Percentiles rank a stretch among this genome's conserved stretches.
These are phyloP conservation scores for Drosophila virilis DNA, from an alignment of 1,140 invertebrate genomes.

Conservation along the genomic window DNA sequence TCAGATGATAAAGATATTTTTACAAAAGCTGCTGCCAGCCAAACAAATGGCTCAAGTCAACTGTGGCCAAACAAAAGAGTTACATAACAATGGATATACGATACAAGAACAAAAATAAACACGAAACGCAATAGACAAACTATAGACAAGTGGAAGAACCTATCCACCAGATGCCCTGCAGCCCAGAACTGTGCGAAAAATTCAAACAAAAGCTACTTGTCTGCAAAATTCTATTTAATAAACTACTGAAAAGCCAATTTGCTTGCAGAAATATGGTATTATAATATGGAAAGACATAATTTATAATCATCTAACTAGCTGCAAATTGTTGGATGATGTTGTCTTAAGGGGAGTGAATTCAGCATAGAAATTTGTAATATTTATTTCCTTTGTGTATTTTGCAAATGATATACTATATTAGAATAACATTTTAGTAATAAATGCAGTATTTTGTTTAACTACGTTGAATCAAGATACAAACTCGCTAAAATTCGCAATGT, in stretches of 20 bases:
- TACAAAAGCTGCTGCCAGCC: slow-evolving; percentile 24
- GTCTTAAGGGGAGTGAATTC: background rate
- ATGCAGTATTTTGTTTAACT: too few relatives aligned
- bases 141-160: slow-evolving; percentile 19
- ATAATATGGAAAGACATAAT: background rate
- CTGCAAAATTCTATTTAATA: slow-evolving; percentile 17
- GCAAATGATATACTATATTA: too few relatives aligned
- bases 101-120: background rate
- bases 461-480: too few relatives aligned
- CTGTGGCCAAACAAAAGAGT: slow-evolving; percentile 69
- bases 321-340: too few relatives aligned
- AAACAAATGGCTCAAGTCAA: slow-evolving; percentile 70
- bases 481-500: too few relatives aligned
- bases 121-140: slow-evolving; percentile 11
- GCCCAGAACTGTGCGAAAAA: slow-evolving; percentile 9
- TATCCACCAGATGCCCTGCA: slow-evolving; percentile 28
- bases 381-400: too few relatives aligned
- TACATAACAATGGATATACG: slow-evolving; percentile 55
- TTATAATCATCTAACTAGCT: background rate
- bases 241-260: slow-evolving; percentile 21
- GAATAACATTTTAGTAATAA: too few relatives aligned
- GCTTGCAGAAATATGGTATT: background rate
- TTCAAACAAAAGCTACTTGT: slow-evolving; percentile 30
- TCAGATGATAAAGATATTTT: slow-evolving; percentile 54
- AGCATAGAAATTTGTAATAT: too few relatives aligned